These are phyloP conservation scores for Lucifuga dentata DNA, from an alignment of 2,113 vertebrate genomes.

Conservation along the genomic window DNA sequence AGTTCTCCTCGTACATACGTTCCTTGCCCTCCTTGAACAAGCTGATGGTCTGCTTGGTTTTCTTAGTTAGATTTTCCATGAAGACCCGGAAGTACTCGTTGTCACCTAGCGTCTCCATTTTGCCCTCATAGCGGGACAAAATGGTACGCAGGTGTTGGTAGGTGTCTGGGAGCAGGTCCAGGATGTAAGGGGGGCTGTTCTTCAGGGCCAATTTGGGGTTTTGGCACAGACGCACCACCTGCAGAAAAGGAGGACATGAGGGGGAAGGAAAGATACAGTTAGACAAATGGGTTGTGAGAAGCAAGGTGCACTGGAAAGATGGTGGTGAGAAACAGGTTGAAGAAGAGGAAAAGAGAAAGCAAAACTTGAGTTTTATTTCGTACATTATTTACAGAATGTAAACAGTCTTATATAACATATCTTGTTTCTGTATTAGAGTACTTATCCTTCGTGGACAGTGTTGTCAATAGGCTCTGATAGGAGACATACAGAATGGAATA, in stretches of 20 bases:
- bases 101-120: constrained; percentile 97
- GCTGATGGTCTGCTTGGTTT: constrained; percentile 99
- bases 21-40: constrained; percentile 99
- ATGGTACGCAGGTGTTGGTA: constrained; percentile 97
- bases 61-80: constrained; percentile 98
- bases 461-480: constrained; percentile 22
- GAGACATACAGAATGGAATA: constrained; percentile 33
- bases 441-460: constrained; percentile 26
- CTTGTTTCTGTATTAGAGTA: constrained; percentile 31
- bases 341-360: neutral
- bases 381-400: constrained; percentile 21
- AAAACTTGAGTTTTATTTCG: constrained; percentile 4
- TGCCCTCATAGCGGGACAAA: constrained; percentile 95
- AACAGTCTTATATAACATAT: constrained; percentile 7
- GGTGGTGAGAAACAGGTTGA: neutral
- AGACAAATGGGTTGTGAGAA: constrained; percentile 19
- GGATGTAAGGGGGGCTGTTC: constrained; percentile 99
- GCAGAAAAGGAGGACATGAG: constrained; percentile 54
- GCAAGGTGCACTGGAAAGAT: constrained; percentile 2
- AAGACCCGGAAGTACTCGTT: constrained; percentile 98
- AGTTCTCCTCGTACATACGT: constrained; percentile 98
- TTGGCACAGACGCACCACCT: constrained; percentile 98
- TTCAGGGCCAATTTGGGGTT: constrained; percentile 97
- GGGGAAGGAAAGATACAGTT: constrained; percentile 39
- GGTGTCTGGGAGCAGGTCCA: constrained; percentile 96